These are phyloP conservation scores for Latrodectus geometricus DNA, from an alignment of 1,140 invertebrate species.

Conservation along the genomic window DNA sequence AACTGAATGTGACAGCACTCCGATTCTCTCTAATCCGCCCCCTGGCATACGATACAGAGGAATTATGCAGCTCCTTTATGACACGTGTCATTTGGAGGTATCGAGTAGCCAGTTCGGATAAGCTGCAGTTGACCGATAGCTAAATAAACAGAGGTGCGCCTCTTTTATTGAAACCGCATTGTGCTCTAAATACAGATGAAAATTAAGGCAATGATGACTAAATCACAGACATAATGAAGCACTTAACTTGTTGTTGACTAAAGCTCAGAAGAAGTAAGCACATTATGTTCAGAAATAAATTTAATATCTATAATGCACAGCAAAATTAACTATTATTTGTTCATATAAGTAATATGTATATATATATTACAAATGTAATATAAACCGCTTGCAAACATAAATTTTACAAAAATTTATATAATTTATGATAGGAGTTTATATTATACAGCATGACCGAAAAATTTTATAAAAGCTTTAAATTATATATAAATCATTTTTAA, in stretches of 20 bases:
- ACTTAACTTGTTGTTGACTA: constrained; percentile 3
- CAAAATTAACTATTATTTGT: too few relatives aligned
- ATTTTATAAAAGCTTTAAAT: too few relatives aligned
- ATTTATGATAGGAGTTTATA: too few relatives aligned
- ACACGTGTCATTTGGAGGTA: constrained; percentile 10
- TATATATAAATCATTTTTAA: too few relatives aligned
- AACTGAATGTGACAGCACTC: not conserved
- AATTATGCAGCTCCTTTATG: not conserved
- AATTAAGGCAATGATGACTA: not conserved
- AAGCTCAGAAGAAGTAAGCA: not conserved
- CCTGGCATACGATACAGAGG: constrained; percentile 14
- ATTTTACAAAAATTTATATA: too few relatives aligned
- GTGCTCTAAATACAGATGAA: not conserved
- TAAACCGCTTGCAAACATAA: too few relatives aligned
- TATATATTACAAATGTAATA: too few relatives aligned
- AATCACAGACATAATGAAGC: not conserved
- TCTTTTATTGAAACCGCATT: not conserved
- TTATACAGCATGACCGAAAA: too few relatives aligned
- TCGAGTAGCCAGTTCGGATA: not conserved
- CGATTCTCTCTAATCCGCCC: constrained; percentile 20
- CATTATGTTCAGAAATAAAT: too few relatives aligned
- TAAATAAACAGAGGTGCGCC: not conserved
- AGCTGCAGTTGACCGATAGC: not conserved
- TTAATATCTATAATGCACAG: too few relatives aligned
- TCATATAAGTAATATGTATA: too few relatives aligned